These are phyloP conservation scores for Musca vetustissima DNA, from an alignment of 1,140 invertebrate species.

Conservation along the genomic window DNA sequence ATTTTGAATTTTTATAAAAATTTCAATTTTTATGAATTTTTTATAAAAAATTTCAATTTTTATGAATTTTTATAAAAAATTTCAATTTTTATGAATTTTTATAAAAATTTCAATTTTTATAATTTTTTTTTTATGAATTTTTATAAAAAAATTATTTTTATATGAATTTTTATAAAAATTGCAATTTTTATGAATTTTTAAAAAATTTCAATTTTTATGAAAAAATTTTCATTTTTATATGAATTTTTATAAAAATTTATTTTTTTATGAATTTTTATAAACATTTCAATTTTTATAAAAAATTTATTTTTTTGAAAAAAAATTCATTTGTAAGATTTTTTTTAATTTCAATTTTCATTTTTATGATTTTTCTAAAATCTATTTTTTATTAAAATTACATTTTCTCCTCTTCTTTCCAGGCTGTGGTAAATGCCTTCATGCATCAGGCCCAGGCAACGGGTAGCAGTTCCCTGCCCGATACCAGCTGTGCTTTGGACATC, in stretches of 20 bases:
- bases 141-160: too few species aligned
- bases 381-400: not conserved
- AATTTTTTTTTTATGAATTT: too few species aligned
- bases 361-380: not conserved
- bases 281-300: not conserved
- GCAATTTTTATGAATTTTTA: not conserved
- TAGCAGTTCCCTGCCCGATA: constrained; percentile 56
- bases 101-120: too few species aligned
- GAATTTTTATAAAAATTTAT: not conserved
- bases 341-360: too few species aligned
- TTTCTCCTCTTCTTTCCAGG: constrained; percentile 32
- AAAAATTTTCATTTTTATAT: not conserved
- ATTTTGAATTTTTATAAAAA: too few species aligned
- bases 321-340: not conserved
- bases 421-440: constrained; percentile 56
- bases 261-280: not conserved
- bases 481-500: constrained; percentile 69
- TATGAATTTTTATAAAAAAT: too few species aligned
- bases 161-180: too few species aligned
- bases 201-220: too few species aligned
- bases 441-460: constrained; percentile 57
- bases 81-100: too few species aligned
- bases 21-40: too few species aligned
- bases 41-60: too few species aligned
- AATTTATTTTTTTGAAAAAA: too few species aligned